Evolutionary conservation across 2,888 invertebrate genomes (phyloP).

Genomic region (Xylocampa areola): DNA sequence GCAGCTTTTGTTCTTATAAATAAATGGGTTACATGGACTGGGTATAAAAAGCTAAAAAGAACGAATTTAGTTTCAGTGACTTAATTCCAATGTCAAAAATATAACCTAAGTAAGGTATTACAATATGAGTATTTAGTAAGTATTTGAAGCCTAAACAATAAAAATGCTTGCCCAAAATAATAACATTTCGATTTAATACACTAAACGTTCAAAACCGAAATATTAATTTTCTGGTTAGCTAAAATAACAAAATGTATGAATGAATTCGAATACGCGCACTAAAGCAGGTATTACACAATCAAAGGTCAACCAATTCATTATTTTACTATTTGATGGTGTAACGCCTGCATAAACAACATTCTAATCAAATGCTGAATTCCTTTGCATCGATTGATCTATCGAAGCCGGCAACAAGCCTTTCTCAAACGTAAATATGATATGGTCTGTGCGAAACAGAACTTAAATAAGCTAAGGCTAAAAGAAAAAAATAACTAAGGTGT

Average conservation of each 20-base stretch:
- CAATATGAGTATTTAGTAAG: not conserved
- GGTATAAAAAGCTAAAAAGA: too few relatives aligned
- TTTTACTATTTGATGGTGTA: slow-evolving; percentile 53
- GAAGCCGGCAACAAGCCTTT: slow-evolving; percentile 72
- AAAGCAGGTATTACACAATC: slow-evolving; percentile 55
- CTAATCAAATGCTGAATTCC: slow-evolving; percentile 88
- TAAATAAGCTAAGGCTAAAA: slow-evolving; percentile 83
- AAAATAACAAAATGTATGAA: slow-evolving; percentile 38
- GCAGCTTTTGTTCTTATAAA: slow-evolving; percentile 6
- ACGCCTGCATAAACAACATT: slow-evolving; percentile 62
- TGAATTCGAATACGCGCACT: slow-evolving; percentile 35
- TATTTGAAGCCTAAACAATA: slow-evolving; percentile 40
- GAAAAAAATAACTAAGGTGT: slow-evolving; percentile 86
- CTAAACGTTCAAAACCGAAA: not conserved
- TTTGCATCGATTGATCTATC: slow-evolving; percentile 70
- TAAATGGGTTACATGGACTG: too few relatives aligned
- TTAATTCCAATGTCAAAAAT: too few relatives aligned
- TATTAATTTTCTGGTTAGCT: slow-evolving; percentile 8
- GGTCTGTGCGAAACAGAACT: slow-evolving; percentile 79
- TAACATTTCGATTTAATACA: slow-evolving; percentile 2
- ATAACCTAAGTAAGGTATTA: not conserved
- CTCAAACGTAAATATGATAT: slow-evolving; percentile 65
- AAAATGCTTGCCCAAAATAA: slow-evolving; percentile 32
- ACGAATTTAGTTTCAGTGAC: too few relatives aligned
- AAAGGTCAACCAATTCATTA: slow-evolving; percentile 35